Evolutionary conservation across 2,888 invertebrate genomes (phyloP), one percentile per base, ranked within the genome.

Genomic region (Drosophila dives): DNA sequence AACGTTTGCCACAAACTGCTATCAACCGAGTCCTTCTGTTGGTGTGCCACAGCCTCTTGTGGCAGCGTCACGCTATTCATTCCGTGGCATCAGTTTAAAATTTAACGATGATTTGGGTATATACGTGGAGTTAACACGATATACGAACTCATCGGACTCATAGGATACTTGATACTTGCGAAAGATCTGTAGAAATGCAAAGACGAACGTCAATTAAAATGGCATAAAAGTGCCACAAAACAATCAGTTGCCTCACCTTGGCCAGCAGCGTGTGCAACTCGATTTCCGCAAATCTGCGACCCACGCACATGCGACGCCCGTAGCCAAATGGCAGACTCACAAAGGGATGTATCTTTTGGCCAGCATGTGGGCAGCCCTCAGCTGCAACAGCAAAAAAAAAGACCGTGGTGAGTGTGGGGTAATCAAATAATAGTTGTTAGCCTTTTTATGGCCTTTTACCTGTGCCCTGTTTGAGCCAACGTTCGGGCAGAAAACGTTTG

Each of bases 251-350:
- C n/a, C 29, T 92, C 45, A 96, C 96, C 94, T 96, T 96, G n/a
- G 96, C 95, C 54, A 96, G 91, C 82, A 96, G 92, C 75, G 96
- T 95, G 86, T 96, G 95, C 82, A 97, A 93, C 93, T 97, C 97
- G 58, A 95, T 95, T 93, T 97, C 97, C 23, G 97, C 97, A 92
- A 97, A 96, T 88, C 97, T 94, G 83, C 96, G 95, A 56, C 97
- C 97, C 84, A 96, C 94, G 92, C 96, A 97, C 94, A 96, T 96
- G 77, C 96, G 94, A 65, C 96, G 94, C 2, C 96, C 96, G 91
- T 95, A 96, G 10, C 96, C 96, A 92, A 96, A 96, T 15, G 96
- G 96, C 72, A 96, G 94, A 60, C 95, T 95, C 0, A 96, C 95
- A 91, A 96, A 96, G 34, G 96, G 96, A 92, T 96, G 96, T 67